Evolutionary conservation across 2,797 vertebrate species (phyloP), one percentile per base, ranked within the genome.

Genomic region (Perodicticus potto): DNA sequence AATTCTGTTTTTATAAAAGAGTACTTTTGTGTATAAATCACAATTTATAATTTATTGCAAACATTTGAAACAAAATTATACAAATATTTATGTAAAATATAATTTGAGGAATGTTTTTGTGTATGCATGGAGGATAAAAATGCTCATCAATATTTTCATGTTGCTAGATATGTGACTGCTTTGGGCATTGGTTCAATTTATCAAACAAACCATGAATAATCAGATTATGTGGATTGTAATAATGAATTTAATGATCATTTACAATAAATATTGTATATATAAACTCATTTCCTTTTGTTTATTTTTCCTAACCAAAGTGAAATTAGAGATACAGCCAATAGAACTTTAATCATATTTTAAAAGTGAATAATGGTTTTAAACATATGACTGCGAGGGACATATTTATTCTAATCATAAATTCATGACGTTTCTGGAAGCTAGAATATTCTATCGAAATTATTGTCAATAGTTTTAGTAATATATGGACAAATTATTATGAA

Each of bases 1-100:
- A 16, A 88, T 88, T 80, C 29, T 25, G 57, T 76, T 91, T 95
- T 72, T 76, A 61, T 89, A 20, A 82, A 72, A 3, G 34, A 92
- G 40, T 84, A 65, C 45, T 7, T 92, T 92, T 11, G 83, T 40
- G 40, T 40, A 40, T 40, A 34, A 37, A 10, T 69, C n/a, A 74
- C 37, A 49, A 69, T 73, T 74, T 69, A 5, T 8, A 53, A 69
- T 55, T 61, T 83, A 86, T 55, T 93, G 5, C 0, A 89, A 89
- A 2, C 0, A 83, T 43, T 67, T 86, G 13, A 94, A 94, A 63
- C 78, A 63, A 57, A 86, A 55, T 86, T 2, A 78, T n/a, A 19
- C 45, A 93, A 63, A 73, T 83, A 45, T 32, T 77, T 32, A 55
- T 84, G 20, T 17, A 83, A 92, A 73, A 40, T 81, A 14, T 11